Conservation (phyloP, 2,113 vertebrate genomes). For the Xenopus borealis region DNA sequence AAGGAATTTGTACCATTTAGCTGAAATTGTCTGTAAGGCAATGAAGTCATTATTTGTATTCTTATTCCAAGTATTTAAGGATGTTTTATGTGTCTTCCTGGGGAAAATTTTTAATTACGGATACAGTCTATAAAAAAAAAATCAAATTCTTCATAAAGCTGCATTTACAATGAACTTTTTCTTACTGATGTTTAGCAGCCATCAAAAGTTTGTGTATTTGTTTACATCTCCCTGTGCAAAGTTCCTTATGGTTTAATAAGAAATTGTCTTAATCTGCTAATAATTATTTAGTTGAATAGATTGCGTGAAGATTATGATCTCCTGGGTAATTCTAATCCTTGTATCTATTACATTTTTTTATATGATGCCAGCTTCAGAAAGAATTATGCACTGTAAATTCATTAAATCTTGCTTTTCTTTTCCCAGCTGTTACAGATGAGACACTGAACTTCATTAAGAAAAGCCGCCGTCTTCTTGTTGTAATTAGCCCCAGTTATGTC, state of each 20-base stretch:
- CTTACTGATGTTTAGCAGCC: not conserved
- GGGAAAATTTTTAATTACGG: not conserved
- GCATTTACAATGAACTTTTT: not conserved
- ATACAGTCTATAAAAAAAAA: slow-evolving; percentile 7
- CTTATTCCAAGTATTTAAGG: slow-evolving; percentile 3
- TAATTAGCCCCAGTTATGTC: slow-evolving; percentile 86
- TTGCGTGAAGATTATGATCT: not conserved
- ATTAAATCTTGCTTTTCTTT: slow-evolving; percentile 65
- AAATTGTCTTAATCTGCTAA: too few species aligned
- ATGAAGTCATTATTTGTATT: slow-evolving; percentile 31
- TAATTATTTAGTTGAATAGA: too few species aligned
- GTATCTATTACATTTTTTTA: not conserved
- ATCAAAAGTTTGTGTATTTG: not conserved
- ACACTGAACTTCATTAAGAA: slow-evolving; percentile 91
- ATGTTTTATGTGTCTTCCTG: not conserved
- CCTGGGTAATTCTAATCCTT: not conserved
- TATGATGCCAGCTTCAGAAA: not conserved
- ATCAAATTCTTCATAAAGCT: not conserved
- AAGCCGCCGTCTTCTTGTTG: slow-evolving; percentile 88
- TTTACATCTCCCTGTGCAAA: not conserved
- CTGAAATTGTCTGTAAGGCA: slow-evolving; percentile 17
- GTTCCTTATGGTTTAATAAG: too few species aligned
- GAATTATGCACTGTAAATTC: slow-evolving; percentile 2
- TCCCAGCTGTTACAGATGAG: slow-evolving; percentile 93
- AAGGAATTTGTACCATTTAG: too few species aligned